Conservation (phyloP, 1,140 invertebrate genomes). For the Zaprionus vittiger region DNA sequence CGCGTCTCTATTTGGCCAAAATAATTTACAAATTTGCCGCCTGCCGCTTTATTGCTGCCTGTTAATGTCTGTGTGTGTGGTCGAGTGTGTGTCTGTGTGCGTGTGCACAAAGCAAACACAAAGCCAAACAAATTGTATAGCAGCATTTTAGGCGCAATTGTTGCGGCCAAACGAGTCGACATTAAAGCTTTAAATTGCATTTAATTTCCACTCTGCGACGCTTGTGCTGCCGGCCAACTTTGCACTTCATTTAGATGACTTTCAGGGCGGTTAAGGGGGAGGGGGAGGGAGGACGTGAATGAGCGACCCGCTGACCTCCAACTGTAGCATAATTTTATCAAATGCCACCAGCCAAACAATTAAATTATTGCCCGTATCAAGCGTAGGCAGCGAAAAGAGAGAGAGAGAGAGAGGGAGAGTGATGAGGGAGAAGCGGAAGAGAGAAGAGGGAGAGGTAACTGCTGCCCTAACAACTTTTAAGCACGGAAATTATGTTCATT, state of each 20-base stretch:
- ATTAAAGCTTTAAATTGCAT: constrained; percentile 61
- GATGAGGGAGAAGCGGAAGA: neutral
- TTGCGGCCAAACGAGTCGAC: constrained; percentile 1
- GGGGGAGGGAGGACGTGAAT: neutral
- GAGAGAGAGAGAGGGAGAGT: neutral
- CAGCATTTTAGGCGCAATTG: constrained; percentile 22
- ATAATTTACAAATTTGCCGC: constrained; percentile 53
- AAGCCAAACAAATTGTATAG: constrained; percentile 26
- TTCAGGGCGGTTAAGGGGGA: neutral
- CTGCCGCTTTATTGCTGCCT: constrained; percentile 24
- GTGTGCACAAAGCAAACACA: constrained; percentile 15
- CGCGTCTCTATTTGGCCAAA: constrained; percentile 37
- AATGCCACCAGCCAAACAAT: constrained; percentile 71
- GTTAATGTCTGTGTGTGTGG: constrained; percentile 14
- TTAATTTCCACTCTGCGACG: constrained; percentile 29
- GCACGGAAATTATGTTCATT: constrained; percentile 70
- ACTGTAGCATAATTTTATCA: constrained; percentile 48
- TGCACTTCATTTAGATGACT: constrained; percentile 74
- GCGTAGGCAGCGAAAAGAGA: neutral
- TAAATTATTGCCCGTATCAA: constrained; percentile 61
- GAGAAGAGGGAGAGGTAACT: neutral
- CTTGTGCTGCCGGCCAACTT: constrained; percentile 51
- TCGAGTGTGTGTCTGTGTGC: constrained; percentile 10
- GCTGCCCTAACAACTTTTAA: constrained; percentile 55
- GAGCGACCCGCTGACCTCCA: neutral